These are phyloP conservation scores for Xestia xanthographa DNA, from an alignment of 2,888 invertebrate genomes.

Conservation along the genomic window DNA sequence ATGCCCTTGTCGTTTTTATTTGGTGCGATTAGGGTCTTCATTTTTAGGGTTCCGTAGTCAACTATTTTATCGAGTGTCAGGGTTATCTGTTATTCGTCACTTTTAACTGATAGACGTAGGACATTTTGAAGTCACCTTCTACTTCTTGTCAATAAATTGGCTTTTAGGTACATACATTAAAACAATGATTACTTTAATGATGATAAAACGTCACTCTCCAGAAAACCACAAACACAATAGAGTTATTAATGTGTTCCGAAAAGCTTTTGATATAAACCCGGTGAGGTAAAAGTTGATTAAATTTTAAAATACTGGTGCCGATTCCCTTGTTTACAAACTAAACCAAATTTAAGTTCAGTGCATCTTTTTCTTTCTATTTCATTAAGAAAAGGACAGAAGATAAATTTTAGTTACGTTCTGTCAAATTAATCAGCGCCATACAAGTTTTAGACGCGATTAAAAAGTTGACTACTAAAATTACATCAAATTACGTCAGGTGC, in stretches of 20 bases:
- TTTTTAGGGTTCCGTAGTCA: too few species aligned
- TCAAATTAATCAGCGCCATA: too few species aligned
- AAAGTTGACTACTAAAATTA: too few species aligned
- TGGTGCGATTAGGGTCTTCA: not conserved
- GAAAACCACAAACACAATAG: not conserved
- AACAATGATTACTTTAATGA: slow-evolving; percentile 4
- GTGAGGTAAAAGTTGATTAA: slow-evolving; percentile 8
- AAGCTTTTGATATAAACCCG: slow-evolving; percentile 10
- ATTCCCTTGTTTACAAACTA: too few species aligned
- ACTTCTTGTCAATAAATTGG: not conserved
- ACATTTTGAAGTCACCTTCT: not conserved
- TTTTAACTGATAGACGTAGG: too few species aligned
- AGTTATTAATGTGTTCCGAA: slow-evolving; percentile 14
- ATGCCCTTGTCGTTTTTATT: slow-evolving; percentile 21
- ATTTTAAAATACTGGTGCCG: slow-evolving; percentile 10
- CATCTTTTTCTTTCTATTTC: too few species aligned
- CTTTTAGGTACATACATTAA: not conserved
- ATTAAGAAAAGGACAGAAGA: too few species aligned
- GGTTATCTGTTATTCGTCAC: not conserved
- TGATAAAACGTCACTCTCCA: not conserved
- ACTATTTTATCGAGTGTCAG: slow-evolving; percentile 4
- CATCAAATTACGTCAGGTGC: too few species aligned
- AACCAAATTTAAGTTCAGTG: too few species aligned
- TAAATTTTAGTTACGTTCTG: too few species aligned
- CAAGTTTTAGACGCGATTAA: too few species aligned